phyloP scores from a whole-genome alignment of 2,888 invertebrate species.

The Chromoteleia sp. region DNA sequence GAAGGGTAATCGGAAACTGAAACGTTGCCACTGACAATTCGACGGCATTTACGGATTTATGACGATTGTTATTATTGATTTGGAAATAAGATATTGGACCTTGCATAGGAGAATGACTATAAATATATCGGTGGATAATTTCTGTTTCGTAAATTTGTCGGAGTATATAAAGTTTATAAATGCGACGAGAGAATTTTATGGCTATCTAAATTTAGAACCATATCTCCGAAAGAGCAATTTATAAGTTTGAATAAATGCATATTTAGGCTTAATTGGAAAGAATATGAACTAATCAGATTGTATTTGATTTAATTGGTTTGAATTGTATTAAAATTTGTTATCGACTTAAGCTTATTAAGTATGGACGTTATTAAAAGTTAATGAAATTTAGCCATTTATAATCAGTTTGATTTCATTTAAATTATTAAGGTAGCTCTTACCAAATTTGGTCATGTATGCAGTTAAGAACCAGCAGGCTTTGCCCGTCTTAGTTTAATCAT shows the following conservation, averaged over 20 bases:
- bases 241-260: background rate
- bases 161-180: conserved; percentile 28
- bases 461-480: too few relatives aligned
- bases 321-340: too few relatives aligned
- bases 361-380: too few relatives aligned
- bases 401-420: too few relatives aligned
- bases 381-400: too few relatives aligned
- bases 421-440: too few relatives aligned
- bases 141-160: conserved; percentile 30
- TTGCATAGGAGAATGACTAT: background rate
- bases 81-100: conserved; percentile 28
- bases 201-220: conserved; percentile 1
- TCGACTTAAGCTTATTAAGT: too few relatives aligned
- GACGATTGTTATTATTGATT: conserved; percentile 46
- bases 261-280: background rate
- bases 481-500: too few relatives aligned
- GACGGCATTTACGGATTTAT: conserved; percentile 43
- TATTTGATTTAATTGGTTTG: too few relatives aligned
- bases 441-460: too few relatives aligned
- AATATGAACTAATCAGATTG: too few relatives aligned
- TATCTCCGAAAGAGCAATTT: conserved; percentile 8
- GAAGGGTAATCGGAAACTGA: conserved; percentile 49
- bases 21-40: conserved; percentile 39
- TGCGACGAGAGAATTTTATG: background rate
- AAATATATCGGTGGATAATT: conserved; percentile 25